A percentile compares a stretch with the other conserved stretches of the same genome.
Evolutionary conservation across 2,113 vertebrate genomes (phyloP).

Genomic region (Coturnix japonica): DNA sequence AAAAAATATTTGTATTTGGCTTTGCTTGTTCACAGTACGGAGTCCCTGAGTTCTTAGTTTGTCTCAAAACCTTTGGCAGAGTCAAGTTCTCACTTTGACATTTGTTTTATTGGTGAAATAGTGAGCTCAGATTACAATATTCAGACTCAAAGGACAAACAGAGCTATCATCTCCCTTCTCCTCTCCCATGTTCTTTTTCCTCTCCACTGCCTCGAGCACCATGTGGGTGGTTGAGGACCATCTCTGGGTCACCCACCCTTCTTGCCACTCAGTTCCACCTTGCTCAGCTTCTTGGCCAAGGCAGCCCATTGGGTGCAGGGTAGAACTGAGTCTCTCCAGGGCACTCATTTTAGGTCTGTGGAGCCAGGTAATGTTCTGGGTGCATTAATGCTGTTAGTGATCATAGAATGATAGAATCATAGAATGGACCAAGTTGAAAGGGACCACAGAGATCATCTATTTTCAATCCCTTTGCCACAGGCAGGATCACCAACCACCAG

Average conservation of each 20-base stretch:
- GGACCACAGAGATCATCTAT: no score
- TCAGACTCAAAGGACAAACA: background rate
- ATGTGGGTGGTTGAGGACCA: background rate
- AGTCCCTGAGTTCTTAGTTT: background rate
- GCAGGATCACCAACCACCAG: no score
- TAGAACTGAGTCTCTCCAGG: background rate
- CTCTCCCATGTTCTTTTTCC: background rate
- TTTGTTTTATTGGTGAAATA: background rate
- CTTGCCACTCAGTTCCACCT: fast-evolving
- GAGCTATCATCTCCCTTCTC: background rate
- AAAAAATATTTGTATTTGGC: background rate
- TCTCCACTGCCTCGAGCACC: background rate
- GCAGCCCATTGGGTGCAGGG: fast-evolving
- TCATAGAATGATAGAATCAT: no score
- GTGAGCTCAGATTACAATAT: background rate
- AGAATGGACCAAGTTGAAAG: no score
- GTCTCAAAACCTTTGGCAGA: background rate
- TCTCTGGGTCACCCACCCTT: fast-evolving
- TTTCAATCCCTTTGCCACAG: no score
- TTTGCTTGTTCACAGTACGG: background rate
- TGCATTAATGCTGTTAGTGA: fast-evolving
- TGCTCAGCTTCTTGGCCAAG: background rate
- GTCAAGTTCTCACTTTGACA: background rate
- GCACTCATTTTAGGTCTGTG: fast-evolving
- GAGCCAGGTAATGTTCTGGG: fast-evolving